Base-by-base conservation (phyloP, 2,888 invertebrate species). In the Eupithecia insigniata region DNA sequence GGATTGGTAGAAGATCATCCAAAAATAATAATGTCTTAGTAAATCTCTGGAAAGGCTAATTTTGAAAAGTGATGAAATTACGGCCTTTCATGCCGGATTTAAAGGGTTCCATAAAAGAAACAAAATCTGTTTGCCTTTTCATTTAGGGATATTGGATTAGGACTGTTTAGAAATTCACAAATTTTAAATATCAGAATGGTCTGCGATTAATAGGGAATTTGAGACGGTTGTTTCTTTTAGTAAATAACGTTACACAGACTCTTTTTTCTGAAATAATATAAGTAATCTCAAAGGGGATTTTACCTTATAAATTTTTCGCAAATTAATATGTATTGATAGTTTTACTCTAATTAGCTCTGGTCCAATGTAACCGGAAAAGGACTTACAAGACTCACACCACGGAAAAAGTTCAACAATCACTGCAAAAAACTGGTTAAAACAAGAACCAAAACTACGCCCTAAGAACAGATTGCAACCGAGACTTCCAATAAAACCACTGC, bases 61-160 rank as follows among this genome's bases (percentile, higher is more conserved):
- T 87, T 84, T 80, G 46, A 82, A 80, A 80, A 82, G 83, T 84
- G 84, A 84, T 87, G 83, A 84, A 85, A 87, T 87, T 87, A 84
- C 87, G 80, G 79, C 78, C 79, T 83, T 85, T 81, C 82, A 81
- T 81, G 73, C 71, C 58, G 78, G 81, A 66, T 22, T 30, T 30
- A 43, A 18, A 22, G 30, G 46, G 28, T 73, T 71, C 72, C 70
- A 73, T 67, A 73, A 76, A 76, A 72, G 70, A 70, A 74, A 73
- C 73, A 73, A 69, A 70, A 67, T 74, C 71, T 69, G 60, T 70
- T 70, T 46, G 36, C 73, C 65, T 70, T 72, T 75, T 73, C 72
- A 62, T 76, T 61, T 51, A 46, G 36, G 66, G 64, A 76, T 76
- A 75, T 77, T 75, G 67, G 71, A 74, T 73, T 71, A 73, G 30